Percentiles rank a stretch among this genome's conserved stretches.
Conservation (phyloP, 1,140 invertebrate species). For the Drosophila equinoxialis region DNA sequence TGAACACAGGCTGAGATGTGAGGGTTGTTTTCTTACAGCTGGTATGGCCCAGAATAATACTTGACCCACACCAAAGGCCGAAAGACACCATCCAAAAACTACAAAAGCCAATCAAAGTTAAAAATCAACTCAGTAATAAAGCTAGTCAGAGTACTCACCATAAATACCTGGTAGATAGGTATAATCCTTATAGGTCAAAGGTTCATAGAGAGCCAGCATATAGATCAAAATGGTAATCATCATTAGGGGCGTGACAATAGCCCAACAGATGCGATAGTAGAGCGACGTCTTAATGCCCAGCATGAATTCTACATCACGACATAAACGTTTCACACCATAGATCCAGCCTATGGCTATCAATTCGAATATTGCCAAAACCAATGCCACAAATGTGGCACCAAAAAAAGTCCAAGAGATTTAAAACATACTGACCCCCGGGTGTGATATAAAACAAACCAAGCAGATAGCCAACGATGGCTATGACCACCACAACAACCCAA, state of each 20-base stretch:
- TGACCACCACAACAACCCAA: slow-evolving; percentile 84
- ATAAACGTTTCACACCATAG: slow-evolving; percentile 88
- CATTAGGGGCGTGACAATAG: slow-evolving; percentile 88
- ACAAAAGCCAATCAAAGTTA: slow-evolving; percentile 23
- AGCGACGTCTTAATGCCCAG: slow-evolving; percentile 87
- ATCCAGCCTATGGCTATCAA: slow-evolving; percentile 89
- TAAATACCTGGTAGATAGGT: slow-evolving; percentile 84
- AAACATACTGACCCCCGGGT: slow-evolving; percentile 92
- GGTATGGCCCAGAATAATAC: slow-evolving; percentile 85
- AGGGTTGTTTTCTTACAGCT: slow-evolving; percentile 68
- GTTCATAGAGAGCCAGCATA: slow-evolving; percentile 84
- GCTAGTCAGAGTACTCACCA: slow-evolving; percentile 66
- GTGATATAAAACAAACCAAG: slow-evolving; percentile 89
- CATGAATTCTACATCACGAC: slow-evolving; percentile 88
- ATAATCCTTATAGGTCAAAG: slow-evolving; percentile 84
- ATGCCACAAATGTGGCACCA: slow-evolving; percentile 90
- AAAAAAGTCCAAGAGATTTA: slow-evolving; percentile 95
- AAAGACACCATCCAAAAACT: slow-evolving; percentile 85
- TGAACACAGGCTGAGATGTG: slow-evolving; percentile 59
- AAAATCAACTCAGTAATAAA: slow-evolving; percentile 38
- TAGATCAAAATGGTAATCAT: slow-evolving; percentile 88
- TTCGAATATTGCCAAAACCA: slow-evolving; percentile 90
- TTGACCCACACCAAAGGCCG: slow-evolving; percentile 85
- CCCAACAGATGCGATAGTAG: slow-evolving; percentile 93
- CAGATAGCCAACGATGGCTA: slow-evolving; percentile 86